Evolutionary conservation across 2,113 vertebrate genomes (phyloP).

Genomic region (Sturnira hondurensis): DNA sequence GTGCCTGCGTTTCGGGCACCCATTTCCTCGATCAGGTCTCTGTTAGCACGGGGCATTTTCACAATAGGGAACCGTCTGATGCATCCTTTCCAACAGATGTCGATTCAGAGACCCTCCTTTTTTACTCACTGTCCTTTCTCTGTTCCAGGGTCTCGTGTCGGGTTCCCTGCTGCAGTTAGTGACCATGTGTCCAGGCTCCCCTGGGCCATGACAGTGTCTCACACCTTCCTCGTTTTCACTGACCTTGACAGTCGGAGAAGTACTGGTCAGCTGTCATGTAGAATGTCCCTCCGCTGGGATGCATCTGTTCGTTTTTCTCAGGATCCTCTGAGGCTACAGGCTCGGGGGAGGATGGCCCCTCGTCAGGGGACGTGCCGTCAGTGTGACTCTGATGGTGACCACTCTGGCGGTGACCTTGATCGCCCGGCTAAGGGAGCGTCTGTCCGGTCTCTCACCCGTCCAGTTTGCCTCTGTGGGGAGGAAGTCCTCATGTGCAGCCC

Average conservation of each 20-base stretch:
- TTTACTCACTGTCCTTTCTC: background rate
- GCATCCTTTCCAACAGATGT: background rate
- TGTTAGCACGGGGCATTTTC: background rate
- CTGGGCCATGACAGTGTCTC: background rate
- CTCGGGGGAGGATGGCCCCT: background rate
- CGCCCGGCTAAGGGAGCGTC: background rate
- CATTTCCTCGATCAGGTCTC: background rate
- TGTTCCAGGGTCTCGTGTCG: background rate
- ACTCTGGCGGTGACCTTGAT: background rate
- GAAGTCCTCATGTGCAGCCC: background rate
- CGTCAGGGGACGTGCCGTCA: rapidly evolving
- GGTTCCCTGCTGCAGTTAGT: background rate
- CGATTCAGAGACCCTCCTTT: background rate
- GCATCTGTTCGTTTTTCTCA: background rate
- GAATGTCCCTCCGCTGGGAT: background rate
- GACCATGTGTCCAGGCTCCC: background rate
- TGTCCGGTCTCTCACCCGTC: background rate
- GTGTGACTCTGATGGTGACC: background rate
- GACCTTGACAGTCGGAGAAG: background rate
- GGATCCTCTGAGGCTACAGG: background rate
- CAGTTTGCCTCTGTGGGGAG: background rate
- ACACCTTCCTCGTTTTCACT: background rate
- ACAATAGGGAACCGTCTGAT: background rate
- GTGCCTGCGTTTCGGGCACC: background rate
- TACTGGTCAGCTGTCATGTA: no score